A percentile compares a stretch with the other conserved stretches of the same genome.
These are phyloP conservation scores for Suillia variegata DNA, from an alignment of 2,888 invertebrate species.

Conservation along the genomic window DNA sequence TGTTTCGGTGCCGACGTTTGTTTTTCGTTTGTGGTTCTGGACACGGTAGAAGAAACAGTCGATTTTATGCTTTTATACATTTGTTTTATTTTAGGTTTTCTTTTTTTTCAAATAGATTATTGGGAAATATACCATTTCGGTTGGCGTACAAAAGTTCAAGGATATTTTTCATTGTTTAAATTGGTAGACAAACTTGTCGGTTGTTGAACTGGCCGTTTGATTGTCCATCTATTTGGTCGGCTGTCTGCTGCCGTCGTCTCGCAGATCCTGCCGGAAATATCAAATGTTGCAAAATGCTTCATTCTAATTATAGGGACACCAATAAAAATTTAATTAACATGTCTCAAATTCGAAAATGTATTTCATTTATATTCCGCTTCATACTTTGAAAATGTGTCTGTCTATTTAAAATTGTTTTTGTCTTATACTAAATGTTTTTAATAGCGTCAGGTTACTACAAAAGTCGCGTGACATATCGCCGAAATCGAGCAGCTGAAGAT, in stretches of 20 bases:
- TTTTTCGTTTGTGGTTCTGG: constrained; percentile 14
- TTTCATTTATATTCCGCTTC: no score
- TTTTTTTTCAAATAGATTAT: constrained; percentile 45
- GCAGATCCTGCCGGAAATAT: constrained; percentile 47
- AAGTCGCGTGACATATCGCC: no score
- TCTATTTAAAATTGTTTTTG: no score
- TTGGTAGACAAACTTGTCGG: constrained; percentile 25
- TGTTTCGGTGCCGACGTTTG: constrained; percentile 9
- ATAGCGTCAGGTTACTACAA: no score
- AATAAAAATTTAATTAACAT: no score
- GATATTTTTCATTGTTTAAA: constrained; percentile 38
- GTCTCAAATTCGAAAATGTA: no score
- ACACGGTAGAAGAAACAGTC: constrained; percentile 3
- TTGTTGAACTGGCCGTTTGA: constrained; percentile 41
- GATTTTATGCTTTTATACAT: background rate
- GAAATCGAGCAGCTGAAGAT: no score
- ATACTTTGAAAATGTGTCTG: no score
- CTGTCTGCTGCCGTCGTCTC: no score
- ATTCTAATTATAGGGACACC: constrained; percentile 47
- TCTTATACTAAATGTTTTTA: no score
- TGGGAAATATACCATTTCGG: constrained; percentile 38
- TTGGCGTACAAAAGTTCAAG: constrained; percentile 45
- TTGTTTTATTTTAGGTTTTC: background rate
- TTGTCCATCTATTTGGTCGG: no score
- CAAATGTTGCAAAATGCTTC: constrained; percentile 40